These are phyloP conservation scores for Drosophila kanapiae DNA, from an alignment of 1,140 invertebrate species.

Conservation along the genomic window DNA sequence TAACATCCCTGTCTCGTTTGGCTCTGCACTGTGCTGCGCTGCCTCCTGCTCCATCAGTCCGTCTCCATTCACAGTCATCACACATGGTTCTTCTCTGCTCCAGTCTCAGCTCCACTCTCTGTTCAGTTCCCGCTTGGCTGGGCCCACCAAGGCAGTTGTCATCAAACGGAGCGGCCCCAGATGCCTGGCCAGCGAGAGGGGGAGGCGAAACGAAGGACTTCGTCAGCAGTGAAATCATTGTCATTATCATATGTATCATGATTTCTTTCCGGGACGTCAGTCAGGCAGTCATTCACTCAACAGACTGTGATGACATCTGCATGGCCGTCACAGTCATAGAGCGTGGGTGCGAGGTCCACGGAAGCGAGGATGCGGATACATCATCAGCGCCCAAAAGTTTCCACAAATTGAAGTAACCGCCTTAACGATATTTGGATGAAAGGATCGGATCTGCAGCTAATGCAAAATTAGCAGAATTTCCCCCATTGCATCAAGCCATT, in stretches of 20 bases:
- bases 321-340: conserved; percentile 15
- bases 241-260: conserved; percentile 81
- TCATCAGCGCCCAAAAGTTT: not conserved
- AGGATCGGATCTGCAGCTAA: conserved; percentile 46
- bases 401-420: conserved; percentile 16
- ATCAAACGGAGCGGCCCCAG: conserved; percentile 45
- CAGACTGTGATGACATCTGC: conserved; percentile 60
- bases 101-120: conserved; percentile 8
- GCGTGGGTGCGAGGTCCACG: conserved; percentile 9
- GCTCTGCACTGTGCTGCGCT: not conserved
- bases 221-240: conserved; percentile 68
- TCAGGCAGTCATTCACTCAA: conserved; percentile 35
- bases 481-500: too few species aligned
- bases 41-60: conserved; percentile 31
- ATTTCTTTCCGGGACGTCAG: conserved; percentile 65
- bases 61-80: conserved; percentile 55
- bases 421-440: conserved; percentile 6
- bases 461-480: conserved; percentile 45
- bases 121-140: conserved; percentile 44
- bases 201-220: not conserved
- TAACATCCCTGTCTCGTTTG: conserved; percentile 64
- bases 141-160: conserved; percentile 67
- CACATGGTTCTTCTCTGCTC: conserved; percentile 56
- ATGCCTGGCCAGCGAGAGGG: not conserved
- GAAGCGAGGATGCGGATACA: not conserved